Base-by-base conservation (phyloP, 1,140 invertebrate species). In the Neodiprion virginianus region DNA sequence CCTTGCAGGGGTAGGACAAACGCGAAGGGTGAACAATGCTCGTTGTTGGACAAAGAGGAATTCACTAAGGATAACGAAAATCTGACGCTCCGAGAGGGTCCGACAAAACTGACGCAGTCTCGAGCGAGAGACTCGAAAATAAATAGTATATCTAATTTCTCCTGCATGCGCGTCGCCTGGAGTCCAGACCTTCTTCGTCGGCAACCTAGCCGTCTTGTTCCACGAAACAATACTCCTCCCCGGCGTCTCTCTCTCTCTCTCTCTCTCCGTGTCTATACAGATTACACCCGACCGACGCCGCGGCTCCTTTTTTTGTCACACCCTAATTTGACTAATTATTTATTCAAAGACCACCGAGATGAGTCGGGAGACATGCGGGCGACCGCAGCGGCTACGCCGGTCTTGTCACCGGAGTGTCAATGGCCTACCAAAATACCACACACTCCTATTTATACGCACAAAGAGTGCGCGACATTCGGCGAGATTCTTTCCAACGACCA, bases 31-130 rank as follows among this genome's bases (percentile, higher is more conserved):
- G n/a, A 61, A 61, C 53, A 61, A 61, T 61, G 53, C 11, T 17
- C 28, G 28, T 61, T 61, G 11, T 12, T 61, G 53, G 53, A 61
- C 53, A 61, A 61, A 61, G 53, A 61, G 53, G 53, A 61, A 61
- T 61, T 61, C 53, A 61, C 53, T 61, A 61, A 61, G 53, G 53
- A 61, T 61, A 61, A 61, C 53, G 53, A 7, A 61, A 61, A 61
- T 61, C 53, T 17, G 11, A 61, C 11, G 11, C 53, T 12, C 53
- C 8, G 53, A 61, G 53, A 61, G 53, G 53, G 53, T 61, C 53
- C 53, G 8, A 61, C 53, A 14, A 61, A 61, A 61, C 53, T 61
- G 11, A 61, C 53, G 53, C 8, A 61, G 53, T 17, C 28, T 40
- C n/a, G 53, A 61, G 53, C 8, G 53, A 61, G 53, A 8, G 53